A percentile compares a stretch with the other conserved stretches of the same genome.
phyloP scores from a whole-genome alignment of 2,797 vertebrate species.

The Poecilia velifera region DNA sequence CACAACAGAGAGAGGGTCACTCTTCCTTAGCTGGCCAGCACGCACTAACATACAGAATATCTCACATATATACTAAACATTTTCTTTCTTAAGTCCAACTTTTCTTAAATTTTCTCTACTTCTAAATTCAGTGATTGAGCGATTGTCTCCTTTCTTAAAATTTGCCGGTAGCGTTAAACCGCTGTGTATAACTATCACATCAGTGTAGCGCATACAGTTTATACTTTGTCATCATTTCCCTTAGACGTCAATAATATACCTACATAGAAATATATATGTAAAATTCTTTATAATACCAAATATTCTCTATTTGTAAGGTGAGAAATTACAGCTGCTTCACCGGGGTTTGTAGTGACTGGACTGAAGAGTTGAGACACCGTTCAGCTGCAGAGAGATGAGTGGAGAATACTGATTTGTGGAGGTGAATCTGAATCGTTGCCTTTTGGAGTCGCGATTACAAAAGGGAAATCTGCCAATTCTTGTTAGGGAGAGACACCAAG shows the following conservation, averaged over 20 bases:
- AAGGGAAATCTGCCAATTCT: slow-evolving; percentile 61
- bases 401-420: slow-evolving; percentile 51
- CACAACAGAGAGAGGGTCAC: slow-evolving; percentile 4
- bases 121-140: slow-evolving; percentile 76
- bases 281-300: slow-evolving; percentile 84
- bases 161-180: slow-evolving; percentile 77
- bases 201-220: slow-evolving; percentile 74
- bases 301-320: slow-evolving; percentile 82
- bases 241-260: slow-evolving; percentile 86
- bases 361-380: slow-evolving; percentile 67
- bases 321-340: slow-evolving; percentile 76
- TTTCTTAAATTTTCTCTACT: slow-evolving; percentile 63
- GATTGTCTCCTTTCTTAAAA: slow-evolving; percentile 86
- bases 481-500: slow-evolving; percentile 68
- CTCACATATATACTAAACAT: slow-evolving; percentile 71
- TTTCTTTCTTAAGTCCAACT: slow-evolving; percentile 63
- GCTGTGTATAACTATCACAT: slow-evolving; percentile 71
- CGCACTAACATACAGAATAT: slow-evolving; percentile 73
- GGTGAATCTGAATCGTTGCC: slow-evolving; percentile 66
- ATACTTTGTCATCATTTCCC: slow-evolving; percentile 83
- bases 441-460: slow-evolving; percentile 50
- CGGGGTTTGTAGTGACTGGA: slow-evolving; percentile 73
- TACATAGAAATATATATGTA: slow-evolving; percentile 88
- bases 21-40: slow-evolving; percentile 54
- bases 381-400: slow-evolving; percentile 69